These are phyloP conservation scores for Cyphomyrmex costatus DNA, from an alignment of 1,140 invertebrate genomes.

Conservation along the genomic window DNA sequence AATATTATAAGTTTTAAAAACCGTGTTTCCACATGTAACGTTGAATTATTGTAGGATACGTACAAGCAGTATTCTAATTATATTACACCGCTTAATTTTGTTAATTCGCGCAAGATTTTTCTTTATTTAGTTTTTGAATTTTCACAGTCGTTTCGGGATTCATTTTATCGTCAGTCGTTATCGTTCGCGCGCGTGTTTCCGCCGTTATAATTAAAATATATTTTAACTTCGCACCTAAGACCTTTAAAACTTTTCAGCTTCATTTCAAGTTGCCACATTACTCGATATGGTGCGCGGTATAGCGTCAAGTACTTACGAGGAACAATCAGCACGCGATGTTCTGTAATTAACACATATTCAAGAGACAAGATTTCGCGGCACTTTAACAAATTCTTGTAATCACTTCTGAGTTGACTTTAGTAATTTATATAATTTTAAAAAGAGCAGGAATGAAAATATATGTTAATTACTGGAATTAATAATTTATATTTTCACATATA, in stretches of 20 bases:
- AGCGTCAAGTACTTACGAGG: background rate
- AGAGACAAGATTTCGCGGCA: background rate
- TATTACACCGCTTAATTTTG: background rate
- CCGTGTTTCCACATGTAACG: background rate
- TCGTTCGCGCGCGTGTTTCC: background rate
- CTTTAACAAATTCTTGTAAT: background rate
- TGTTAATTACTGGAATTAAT: background rate
- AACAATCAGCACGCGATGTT: background rate
- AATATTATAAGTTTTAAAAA: conserved; percentile 25
- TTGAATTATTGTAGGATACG: background rate
- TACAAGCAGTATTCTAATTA: conserved; percentile 10
- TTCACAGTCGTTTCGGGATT: background rate
- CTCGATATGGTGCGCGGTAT: background rate
- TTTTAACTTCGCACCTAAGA: conserved; percentile 19
- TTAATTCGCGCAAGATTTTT: background rate
- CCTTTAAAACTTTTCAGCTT: background rate
- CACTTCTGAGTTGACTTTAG: background rate
- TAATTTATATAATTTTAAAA: background rate
- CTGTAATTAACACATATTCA: background rate
- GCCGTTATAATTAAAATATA: conserved; percentile 16
- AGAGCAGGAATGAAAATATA: background rate
- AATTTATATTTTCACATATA: too few species aligned
- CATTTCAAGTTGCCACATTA: background rate
- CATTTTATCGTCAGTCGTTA: background rate
- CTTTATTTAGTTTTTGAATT: background rate